These are phyloP conservation scores for Montipora sp. DNA, from an alignment of 64 coral and sea anemone species.

Conservation along the genomic window DNA sequence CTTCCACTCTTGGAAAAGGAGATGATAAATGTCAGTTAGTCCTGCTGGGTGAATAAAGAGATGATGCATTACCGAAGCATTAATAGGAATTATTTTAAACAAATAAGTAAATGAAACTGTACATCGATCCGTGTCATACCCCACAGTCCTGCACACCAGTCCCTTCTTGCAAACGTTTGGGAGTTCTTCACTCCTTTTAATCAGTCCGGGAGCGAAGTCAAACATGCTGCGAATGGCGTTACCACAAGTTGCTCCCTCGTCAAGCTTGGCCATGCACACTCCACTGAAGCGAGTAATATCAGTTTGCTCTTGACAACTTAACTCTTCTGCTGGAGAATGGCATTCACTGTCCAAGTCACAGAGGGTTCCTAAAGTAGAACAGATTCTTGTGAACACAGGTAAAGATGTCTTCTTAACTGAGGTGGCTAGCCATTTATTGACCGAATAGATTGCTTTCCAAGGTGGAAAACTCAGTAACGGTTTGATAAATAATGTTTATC, in stretches of 20 bases:
- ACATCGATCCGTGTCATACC: conserved; percentile 18
- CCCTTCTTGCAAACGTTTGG: conserved; percentile 56
- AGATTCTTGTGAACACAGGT: too few relatives aligned
- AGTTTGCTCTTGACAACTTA: conserved; percentile 62
- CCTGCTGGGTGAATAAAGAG: too few relatives aligned
- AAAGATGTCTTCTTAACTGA: too few relatives aligned
- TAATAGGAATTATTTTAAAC: too few relatives aligned
- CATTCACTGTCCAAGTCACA: conserved; percentile 80
- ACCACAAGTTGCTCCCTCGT: conserved; percentile 81
- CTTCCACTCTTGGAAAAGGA: neutral
- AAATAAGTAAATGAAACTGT: too few relatives aligned
- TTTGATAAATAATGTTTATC: too few relatives aligned
- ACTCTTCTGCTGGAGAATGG: conserved; percentile 59
- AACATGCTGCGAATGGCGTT: conserved; percentile 60
- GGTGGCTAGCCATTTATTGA: too few relatives aligned
- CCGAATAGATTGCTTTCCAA: too few relatives aligned
- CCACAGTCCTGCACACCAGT: conserved; percentile 76
- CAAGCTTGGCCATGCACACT: conserved; percentile 78
- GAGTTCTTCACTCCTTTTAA: conserved; percentile 48
- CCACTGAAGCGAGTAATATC: conserved; percentile 83
- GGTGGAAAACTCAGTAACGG: too few relatives aligned
- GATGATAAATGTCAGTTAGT: neutral
- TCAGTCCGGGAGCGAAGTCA: conserved; percentile 44
- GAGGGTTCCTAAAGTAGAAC: conserved; percentile 66
- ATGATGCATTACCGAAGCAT: too few relatives aligned